phyloP scores from a whole-genome alignment of 2,797 vertebrate genomes.

The Luscinia luscinia region DNA sequence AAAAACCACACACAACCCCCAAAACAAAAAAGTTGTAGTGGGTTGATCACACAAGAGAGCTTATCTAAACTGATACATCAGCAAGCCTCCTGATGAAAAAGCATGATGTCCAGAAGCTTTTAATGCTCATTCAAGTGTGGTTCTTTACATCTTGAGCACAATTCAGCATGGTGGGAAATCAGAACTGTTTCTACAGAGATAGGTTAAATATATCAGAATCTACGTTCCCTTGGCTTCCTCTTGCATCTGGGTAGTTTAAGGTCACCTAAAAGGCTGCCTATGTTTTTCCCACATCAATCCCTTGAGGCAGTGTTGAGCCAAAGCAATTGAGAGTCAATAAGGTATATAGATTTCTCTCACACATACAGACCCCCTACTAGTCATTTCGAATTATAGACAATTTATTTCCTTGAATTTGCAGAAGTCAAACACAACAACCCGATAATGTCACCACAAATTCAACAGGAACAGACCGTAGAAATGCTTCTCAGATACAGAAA shows the following conservation, averaged over 20 bases:
- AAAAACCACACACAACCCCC: not conserved
- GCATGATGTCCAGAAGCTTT: not conserved
- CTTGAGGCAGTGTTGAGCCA: not conserved
- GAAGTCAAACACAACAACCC: not conserved
- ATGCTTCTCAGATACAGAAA: not conserved
- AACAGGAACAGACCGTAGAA: not conserved
- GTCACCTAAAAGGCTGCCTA: not conserved
- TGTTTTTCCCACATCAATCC: not conserved
- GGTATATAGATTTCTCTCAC: not conserved
- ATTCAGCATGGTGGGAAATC: not conserved
- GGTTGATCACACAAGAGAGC: not conserved
- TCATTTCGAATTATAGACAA: not conserved
- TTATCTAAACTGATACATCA: not conserved
- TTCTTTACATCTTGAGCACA: not conserved
- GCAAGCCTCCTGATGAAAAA: not conserved
- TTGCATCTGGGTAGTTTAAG: not conserved
- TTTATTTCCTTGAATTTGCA: not conserved
- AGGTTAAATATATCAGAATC: not conserved
- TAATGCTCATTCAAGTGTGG: not conserved
- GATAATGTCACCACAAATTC: not conserved
- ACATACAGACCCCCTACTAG: not conserved
- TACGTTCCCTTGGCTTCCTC: not conserved
- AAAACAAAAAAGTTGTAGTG: not conserved
- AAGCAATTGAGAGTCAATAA: not conserved
- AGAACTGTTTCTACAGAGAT: not conserved